Evolutionary conservation across 2,113 vertebrate genomes (phyloP).

Genomic region (Platysternon megacephalum): DNA sequence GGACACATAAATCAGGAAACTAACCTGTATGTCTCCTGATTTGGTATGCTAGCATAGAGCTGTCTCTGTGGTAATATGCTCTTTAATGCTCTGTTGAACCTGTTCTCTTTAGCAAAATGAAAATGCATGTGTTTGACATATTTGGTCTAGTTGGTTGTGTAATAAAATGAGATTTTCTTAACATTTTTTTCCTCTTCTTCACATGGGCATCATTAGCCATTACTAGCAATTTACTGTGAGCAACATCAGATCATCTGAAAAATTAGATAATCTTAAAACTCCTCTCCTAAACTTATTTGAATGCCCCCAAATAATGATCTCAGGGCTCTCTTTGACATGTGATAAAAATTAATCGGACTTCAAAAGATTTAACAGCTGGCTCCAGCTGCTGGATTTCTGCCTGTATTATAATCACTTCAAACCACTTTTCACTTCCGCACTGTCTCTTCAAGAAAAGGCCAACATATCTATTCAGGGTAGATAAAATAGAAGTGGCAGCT

Average conservation of each 20-base stretch:
- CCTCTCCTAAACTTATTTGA: slow-evolving; percentile 45
- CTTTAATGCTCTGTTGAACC: slow-evolving; percentile 77
- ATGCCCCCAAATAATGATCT: slow-evolving; percentile 40
- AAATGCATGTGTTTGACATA: slow-evolving; percentile 75
- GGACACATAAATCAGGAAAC: slow-evolving; percentile 75
- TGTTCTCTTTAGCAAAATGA: slow-evolving; percentile 72
- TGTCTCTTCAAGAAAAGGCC: slow-evolving; percentile 20
- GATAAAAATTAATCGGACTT: slow-evolving; percentile 71
- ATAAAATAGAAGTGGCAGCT: slow-evolving; percentile 54
- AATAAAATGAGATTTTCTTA: slow-evolving; percentile 73
- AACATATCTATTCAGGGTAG: slow-evolving; percentile 35
- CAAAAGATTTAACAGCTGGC: slow-evolving; percentile 49
- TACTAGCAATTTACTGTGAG: slow-evolving; percentile 63
- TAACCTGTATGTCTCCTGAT: slow-evolving; percentile 63
- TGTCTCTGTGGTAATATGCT: slow-evolving; percentile 74
- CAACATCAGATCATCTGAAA: slow-evolving; percentile 29
- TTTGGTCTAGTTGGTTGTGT: slow-evolving; percentile 56
- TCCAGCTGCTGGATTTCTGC: slow-evolving; percentile 57
- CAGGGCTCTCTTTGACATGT: slow-evolving; percentile 51
- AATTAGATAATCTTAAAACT: slow-evolving; percentile 49
- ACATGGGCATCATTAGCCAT: slow-evolving; percentile 47
- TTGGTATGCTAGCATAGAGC: slow-evolving; percentile 64
- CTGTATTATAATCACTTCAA: slow-evolving; percentile 63
- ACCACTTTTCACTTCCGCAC: slow-evolving; percentile 35
- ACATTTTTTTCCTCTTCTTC: slow-evolving; percentile 64